phyloP scores from a whole-genome alignment of 1,140 invertebrate genomes.

The Anastrepha obliqua region DNA sequence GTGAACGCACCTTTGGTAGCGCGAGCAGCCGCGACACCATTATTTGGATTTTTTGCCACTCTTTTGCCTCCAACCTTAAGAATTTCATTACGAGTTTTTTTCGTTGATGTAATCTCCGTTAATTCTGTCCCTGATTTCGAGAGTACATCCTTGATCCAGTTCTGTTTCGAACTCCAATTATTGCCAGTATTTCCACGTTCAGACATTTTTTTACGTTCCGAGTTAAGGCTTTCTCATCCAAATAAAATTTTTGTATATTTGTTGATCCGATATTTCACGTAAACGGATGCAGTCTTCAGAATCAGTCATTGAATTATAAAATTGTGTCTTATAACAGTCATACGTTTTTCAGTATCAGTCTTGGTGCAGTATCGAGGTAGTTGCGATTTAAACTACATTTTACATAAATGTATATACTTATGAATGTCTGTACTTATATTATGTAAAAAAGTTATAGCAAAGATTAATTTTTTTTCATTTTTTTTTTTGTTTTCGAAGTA shows the following conservation, averaged over 20 bases:
- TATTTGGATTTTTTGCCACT: background rate
- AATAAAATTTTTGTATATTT: conserved; percentile 51
- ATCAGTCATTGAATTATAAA: conserved; percentile 43
- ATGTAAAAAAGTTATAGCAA: background rate
- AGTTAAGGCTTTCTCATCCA: conserved; percentile 43
- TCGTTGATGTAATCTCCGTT: conserved; percentile 62
- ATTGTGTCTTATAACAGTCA: conserved; percentile 62
- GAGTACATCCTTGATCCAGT: conserved; percentile 70
- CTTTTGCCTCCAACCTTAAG: conserved; percentile 15
- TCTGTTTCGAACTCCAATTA: conserved; percentile 66
- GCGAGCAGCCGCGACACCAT: background rate
- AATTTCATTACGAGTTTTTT: background rate
- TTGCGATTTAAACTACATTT: conserved; percentile 18
- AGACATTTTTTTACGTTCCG: conserved; percentile 29
- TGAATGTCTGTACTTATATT: background rate
- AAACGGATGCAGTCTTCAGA: conserved; percentile 27
- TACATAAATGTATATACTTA: conserved; percentile 27
- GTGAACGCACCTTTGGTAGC: conserved; percentile 19
- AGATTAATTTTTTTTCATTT: too few species aligned
- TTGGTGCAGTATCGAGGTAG: background rate
- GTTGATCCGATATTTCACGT: conserved; percentile 37
- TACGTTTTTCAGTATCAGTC: conserved; percentile 51
- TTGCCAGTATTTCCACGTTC: conserved; percentile 37
- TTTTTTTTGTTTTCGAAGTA: too few species aligned
- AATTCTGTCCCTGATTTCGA: conserved; percentile 72